A percentile compares a stretch with the other conserved stretches of the same genome.
These are phyloP conservation scores for Dryocosmus kuriphilus DNA, from an alignment of 2,888 invertebrate species.

Conservation along the genomic window DNA sequence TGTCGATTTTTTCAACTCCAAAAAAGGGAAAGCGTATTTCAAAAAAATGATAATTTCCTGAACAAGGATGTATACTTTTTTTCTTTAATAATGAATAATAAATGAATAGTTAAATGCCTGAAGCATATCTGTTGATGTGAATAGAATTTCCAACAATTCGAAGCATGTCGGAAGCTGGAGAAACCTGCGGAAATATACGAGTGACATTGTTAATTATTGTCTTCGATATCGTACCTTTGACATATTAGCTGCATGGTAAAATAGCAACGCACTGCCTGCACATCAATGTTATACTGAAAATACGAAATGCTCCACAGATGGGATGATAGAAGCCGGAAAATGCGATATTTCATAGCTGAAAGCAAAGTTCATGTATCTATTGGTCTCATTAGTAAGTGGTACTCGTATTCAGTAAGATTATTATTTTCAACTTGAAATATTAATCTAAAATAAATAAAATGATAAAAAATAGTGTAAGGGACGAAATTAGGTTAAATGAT, in stretches of 20 bases:
- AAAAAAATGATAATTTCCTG: no score
- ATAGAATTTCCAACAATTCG: conserved; percentile 3
- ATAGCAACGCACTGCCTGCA: neutral
- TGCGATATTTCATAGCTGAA: conserved; percentile 27
- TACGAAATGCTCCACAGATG: neutral
- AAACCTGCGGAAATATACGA: conserved; percentile 11
- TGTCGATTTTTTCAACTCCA: no score
- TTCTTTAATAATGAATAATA: neutral
- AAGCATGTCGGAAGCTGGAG: neutral
- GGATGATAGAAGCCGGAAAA: conserved; percentile 20
- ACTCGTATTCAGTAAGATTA: conserved; percentile 4
- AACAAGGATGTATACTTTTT: no score
- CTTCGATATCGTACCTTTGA: conserved; percentile 18
- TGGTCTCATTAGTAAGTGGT: neutral
- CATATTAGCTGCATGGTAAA: conserved; percentile 15
- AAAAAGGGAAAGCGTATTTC: no score
- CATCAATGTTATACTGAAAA: conserved; percentile 2
- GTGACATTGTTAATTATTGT: conserved; percentile 29
- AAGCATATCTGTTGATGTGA: neutral
- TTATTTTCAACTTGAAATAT: no score
- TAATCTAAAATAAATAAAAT: no score
- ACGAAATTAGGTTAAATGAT: no score
- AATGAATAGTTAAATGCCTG: neutral
- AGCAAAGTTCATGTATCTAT: conserved; percentile 27
- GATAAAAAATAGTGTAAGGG: no score